A percentile compares a stretch with the other conserved stretches of the same genome.
phyloP scores from a whole-genome alignment of 2,113 vertebrate species.

The Phaethornis superciliosus region DNA sequence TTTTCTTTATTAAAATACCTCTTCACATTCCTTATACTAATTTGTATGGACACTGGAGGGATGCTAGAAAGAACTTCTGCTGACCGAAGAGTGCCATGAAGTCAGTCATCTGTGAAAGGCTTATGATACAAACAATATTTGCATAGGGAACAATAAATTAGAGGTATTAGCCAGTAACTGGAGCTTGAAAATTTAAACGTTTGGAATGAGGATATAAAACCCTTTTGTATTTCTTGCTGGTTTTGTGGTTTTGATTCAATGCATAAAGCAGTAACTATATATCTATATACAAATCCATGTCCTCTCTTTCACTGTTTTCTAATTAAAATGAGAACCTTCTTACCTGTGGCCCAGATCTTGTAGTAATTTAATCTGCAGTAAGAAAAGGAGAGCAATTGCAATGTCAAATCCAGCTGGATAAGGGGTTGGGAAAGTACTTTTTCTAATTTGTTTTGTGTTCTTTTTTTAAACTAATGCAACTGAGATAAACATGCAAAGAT shows the following conservation, averaged over 20 bases:
- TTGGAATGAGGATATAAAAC: conserved; percentile 15
- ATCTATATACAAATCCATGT: neutral
- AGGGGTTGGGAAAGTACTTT: neutral
- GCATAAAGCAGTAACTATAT: neutral
- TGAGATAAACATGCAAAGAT: neutral
- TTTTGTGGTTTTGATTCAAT: conserved; percentile 10
- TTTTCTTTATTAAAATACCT: conserved; percentile 77
- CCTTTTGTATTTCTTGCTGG: neutral
- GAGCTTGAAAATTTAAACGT: conserved; percentile 23
- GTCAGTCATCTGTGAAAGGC: conserved; percentile 9
- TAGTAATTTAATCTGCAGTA: conserved; percentile 19
- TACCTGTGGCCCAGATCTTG: neutral
- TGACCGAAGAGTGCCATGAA: neutral
- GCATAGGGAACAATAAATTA: conserved; percentile 76
- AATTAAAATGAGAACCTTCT: neutral
- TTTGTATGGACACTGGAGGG: neutral
- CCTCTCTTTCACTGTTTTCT: neutral
- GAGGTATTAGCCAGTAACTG: conserved; percentile 55
- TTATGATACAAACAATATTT: conserved; percentile 41
- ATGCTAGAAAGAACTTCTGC: neutral
- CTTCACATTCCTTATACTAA: conserved; percentile 38
- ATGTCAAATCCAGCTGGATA: neutral
- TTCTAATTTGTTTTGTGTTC: neutral
- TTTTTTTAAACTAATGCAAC: neutral
- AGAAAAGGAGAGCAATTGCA: neutral